Base-by-base conservation (phyloP, 2,113 vertebrate species). In the Pterocles gutturalis region DNA sequence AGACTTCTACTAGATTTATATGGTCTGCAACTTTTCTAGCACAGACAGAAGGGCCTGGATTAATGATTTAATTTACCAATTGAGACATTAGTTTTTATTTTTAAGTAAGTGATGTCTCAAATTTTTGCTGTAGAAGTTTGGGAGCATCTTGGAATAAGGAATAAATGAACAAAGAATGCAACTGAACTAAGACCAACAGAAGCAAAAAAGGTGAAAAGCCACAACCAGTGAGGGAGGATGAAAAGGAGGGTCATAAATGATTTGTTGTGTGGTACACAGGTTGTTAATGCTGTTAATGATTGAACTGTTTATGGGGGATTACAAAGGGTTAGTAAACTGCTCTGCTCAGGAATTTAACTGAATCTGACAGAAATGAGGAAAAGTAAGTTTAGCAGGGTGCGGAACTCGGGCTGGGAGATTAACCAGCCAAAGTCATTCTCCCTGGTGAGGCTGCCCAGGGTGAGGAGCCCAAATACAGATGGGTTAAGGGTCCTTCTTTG, bases 231-330 rank as follows among this genome's bases (percentile, higher is more conserved):
- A 91, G 65, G 77, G 87, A 45, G 57, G 87, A 55, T 2, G 26
- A 86, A 93, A 21, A 81, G 77, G 36, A 83, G 76, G 72, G 91
- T 62, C 89, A 82, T 96, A 96, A 96, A 97, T 49, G 87, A 53
- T 92, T 75, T 94, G 91, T 89, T 94, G 89, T 90, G 89, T 78
- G 83, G 8, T 79, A 1, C 77, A 18, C 94, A 87, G 94, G 89
- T 93, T 87, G 94, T 97, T 97, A 96, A 87, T 45, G 86, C 94
- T 94, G 95, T 96, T 96, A 96, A 96, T 95, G 93, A 97, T 97
- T 93, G 93, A 96, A 7, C 93, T 89, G 77, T 84, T 91, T 92
- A 73, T 92, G 65, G 93, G 87, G 85, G 83, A 75, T 84, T 45
- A 91, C 96, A 94, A 96, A 84, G 72, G 89, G 83, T 14, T 94